phyloP scores from a whole-genome alignment of 2,888 invertebrate species.

The Dasysyrphus albostriatus region DNA sequence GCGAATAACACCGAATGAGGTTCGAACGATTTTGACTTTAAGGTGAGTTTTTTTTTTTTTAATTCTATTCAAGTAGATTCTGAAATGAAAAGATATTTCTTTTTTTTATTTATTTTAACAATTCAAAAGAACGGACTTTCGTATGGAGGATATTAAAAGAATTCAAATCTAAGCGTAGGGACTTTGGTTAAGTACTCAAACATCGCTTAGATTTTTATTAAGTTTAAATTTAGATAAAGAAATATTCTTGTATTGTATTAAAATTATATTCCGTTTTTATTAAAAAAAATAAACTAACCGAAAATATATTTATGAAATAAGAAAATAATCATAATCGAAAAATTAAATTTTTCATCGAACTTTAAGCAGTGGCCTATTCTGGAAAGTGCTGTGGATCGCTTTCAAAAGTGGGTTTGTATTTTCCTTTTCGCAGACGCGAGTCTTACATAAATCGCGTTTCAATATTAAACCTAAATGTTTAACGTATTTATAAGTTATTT shows the following conservation, averaged over 20 bases:
- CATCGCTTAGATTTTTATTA: constrained; percentile 27
- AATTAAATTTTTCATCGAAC: too few relatives aligned
- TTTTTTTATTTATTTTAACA: constrained; percentile 1
- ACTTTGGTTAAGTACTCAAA: background rate
- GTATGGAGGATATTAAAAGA: constrained; percentile 93
- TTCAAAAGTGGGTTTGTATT: too few relatives aligned
- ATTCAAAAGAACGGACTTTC: constrained; percentile 90
- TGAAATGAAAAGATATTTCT: background rate
- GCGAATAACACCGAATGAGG: constrained; percentile 92
- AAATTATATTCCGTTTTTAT: constrained; percentile 59
- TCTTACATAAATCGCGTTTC: too few relatives aligned
- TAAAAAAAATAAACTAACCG: constrained; percentile 6
- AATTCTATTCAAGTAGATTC: constrained; percentile 11
- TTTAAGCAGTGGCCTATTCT: too few relatives aligned
- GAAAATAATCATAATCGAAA: too few relatives aligned
- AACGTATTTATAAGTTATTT: too few relatives aligned
- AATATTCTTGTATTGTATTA: constrained; percentile 41
- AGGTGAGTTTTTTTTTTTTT: constrained; percentile 84
- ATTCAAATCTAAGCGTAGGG: constrained; percentile 85
- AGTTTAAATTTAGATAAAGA: constrained; percentile 30
- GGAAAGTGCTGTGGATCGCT: too few relatives aligned
- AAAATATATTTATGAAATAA: constrained; percentile 56
- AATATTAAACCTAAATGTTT: too few relatives aligned
- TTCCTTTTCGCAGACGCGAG: too few relatives aligned
- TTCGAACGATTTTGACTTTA: constrained; percentile 90